Evolutionary conservation across 2,113 vertebrate genomes (phyloP), one percentile per base, ranked within the genome.

Genomic region (Prinia subflava): DNA sequence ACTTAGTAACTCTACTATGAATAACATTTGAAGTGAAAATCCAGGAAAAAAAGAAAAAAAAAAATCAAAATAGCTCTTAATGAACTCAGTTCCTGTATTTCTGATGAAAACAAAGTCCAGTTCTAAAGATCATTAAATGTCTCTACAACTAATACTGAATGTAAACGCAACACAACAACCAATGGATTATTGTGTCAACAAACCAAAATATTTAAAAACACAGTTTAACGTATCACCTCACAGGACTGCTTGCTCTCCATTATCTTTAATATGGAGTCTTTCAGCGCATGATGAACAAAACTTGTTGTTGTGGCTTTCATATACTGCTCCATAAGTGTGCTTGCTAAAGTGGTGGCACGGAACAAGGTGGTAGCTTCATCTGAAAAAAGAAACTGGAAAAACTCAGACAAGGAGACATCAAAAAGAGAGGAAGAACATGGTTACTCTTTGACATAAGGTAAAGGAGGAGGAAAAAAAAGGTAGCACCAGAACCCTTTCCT

Each of bases 171-270:
- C 33, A 71, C 33, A 87, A 65, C 4, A 52, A 85, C 14, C 10
- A 71, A 3, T 57, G 59, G 27, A 71, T 57, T 20, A 53, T 25
- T 10, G 39, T 41, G 39, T 63, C 42, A 92, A 63, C 65, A 88
- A 94, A 89, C 52, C 47, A 77, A 55, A 30, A 37, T 35, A 27
- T 80, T 41, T 70, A 25, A 82, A 41, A 59, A 76, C 46, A 86
- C 22, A 67, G 37, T 93, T 91, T 55, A 94, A 79, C 44, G 24
- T 87, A 94, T 92, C 91, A 99, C 99, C 99, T 99, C 99, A 92
- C 99, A 99, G 77, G 99, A 99, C 97, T 99, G 99, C 95, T 99
- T 99, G 98, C 99, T 99, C 88, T 99, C 99, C 99, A 99, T 99
- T 97, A 99, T 99, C 96, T 98, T 99, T 95, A 99, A 98, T 97